Percentiles rank a stretch among this genome's conserved stretches.
Conservation (phyloP, 2,888 invertebrate genomes). For the Isotomurus palustris region DNA sequence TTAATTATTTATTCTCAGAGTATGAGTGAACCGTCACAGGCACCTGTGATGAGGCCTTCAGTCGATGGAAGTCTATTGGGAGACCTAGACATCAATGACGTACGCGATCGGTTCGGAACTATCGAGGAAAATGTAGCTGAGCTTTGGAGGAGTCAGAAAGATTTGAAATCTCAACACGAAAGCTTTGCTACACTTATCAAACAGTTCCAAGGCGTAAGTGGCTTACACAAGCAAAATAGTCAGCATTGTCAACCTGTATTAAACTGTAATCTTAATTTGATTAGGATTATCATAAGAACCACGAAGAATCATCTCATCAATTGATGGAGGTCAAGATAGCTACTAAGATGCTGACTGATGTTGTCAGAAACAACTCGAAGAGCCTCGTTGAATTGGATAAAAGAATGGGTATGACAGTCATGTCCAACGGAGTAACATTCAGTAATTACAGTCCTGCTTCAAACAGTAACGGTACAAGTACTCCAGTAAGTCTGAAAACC, state of each 20-base stretch:
- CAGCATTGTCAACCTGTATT: background rate
- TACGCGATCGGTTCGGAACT: constrained; percentile 26
- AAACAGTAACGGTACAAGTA: too few relatives aligned
- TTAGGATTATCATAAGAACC: constrained; percentile 24
- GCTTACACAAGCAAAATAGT: too few relatives aligned
- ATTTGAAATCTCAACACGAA: constrained; percentile 26
- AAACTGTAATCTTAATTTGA: background rate
- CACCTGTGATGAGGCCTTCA: background rate
- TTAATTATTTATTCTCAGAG: too few relatives aligned
- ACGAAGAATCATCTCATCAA: constrained; percentile 23
- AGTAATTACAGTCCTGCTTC: too few relatives aligned
- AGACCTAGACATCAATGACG: constrained; percentile 22
- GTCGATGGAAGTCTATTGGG: background rate
- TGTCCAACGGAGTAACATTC: too few relatives aligned
- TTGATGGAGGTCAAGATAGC: constrained; percentile 37
- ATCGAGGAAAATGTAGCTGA: constrained; percentile 36
- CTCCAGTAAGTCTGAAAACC: too few relatives aligned
- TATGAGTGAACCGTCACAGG: background rate
- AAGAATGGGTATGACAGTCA: background rate
- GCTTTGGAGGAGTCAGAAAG: constrained; percentile 33
- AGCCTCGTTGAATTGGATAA: constrained; percentile 14
- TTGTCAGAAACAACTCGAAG: constrained; percentile 24
- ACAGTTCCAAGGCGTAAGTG: constrained; percentile 30
- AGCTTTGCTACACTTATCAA: constrained; percentile 32
- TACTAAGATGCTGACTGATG: constrained; percentile 28